Evolutionary conservation across 1,140 invertebrate species (phyloP).

Genomic region (Cataglyphis hispanica): DNA sequence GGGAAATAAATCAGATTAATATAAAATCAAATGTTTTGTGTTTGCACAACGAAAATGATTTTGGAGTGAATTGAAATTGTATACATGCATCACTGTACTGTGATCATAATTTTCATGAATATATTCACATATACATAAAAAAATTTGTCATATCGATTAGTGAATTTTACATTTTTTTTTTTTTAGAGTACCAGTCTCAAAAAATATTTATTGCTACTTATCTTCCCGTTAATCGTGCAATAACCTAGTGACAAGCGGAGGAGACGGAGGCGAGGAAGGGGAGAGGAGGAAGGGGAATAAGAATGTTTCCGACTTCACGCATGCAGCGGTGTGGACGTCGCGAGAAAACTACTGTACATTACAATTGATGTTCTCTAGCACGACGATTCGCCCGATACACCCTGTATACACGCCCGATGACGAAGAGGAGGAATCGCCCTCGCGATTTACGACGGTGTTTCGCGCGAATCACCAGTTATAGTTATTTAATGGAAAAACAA

Average conservation of each 20-base stretch:
- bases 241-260: constrained; percentile 17
- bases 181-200: background rate
- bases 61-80: background rate
- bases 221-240: background rate
- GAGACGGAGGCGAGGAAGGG: background rate
- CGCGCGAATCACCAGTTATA: background rate
- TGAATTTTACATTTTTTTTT: background rate
- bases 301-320: constrained; percentile 44
- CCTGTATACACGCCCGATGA: background rate
- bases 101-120: background rate
- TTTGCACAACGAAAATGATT: background rate
- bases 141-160: background rate
- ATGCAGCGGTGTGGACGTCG: constrained; percentile 47
- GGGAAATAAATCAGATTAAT: too few species aligned
- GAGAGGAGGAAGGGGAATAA: background rate
- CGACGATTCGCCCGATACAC: constrained; percentile 4
- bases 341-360: constrained; percentile 58
- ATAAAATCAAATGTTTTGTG: background rate
- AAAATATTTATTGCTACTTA: constrained; percentile 4
- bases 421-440: background rate
- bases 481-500: constrained; percentile 74
- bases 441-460: background rate
- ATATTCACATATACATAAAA: background rate
- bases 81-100: background rate
- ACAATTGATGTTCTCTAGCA: constrained; percentile 1